Evolutionary conservation across 2,113 vertebrate species (phyloP), one percentile per base, ranked within the genome.

Genomic region (Lepus europaeus): DNA sequence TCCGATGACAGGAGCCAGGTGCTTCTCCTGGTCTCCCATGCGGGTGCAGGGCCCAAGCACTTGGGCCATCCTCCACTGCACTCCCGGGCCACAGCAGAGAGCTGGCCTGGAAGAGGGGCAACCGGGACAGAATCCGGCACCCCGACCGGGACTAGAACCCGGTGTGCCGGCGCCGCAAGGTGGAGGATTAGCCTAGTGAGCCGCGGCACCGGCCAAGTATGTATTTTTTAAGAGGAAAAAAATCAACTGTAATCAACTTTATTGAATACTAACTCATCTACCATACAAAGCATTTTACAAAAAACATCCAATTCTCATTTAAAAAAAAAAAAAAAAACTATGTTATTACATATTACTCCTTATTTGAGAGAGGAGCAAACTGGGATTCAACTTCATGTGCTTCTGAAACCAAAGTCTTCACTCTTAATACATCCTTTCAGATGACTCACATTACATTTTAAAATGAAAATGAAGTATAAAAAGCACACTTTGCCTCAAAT

Each of bases 401-500:
- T 25, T 79, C n/a, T 95, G 61, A 77, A 36, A 94, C 11, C n/a
- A 87, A 85, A 95, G 8, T 25, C 80, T 87, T 3, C 5, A 92
- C 22, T 89, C 33, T 56, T 27, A 84, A 70, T 69, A 91, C 66
- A 78, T 90, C 31, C 8, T 91, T 53, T 27, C 36, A 69, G 14
- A 94, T 13, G 63, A 87, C 13, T 89, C 61, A 73, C 1, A 53
- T 39, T 6, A 92, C 77, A 74, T 95, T 91, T 81, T 53, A 80
- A 95, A 94, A 79, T 59, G 5, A 89, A 95, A 94, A 76, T 51
- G 5, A 89, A 84, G 22, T 74, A 0, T 49, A 78, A 87, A 90
- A 73, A 36, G 13, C 6, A 9, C 29, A 5, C 9, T 95, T 84
- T 92, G 66, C 68, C 96, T 91, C 81, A 84, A 63, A 93, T 29